Conservation (phyloP, 2,888 invertebrate genomes). For the Microctonus brassicae region DNA sequence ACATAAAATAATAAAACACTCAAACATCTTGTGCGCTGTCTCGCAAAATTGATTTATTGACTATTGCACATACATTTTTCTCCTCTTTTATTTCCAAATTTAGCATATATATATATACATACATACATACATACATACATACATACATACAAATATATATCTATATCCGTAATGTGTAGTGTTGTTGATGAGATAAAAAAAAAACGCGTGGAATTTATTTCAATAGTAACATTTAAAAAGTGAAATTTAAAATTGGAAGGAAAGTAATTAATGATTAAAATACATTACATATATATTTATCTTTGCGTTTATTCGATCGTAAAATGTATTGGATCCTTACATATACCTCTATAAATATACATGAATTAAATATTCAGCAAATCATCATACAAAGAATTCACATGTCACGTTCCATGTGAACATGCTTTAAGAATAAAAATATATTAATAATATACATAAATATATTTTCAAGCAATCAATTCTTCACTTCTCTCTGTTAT, state of each 20-base stretch:
- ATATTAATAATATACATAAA: slow-evolving; percentile 1
- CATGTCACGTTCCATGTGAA: not conserved
- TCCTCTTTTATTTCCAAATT: no score
- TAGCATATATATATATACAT: no score
- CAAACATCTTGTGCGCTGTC: not conserved
- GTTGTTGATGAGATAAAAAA: no score
- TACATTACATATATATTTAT: not conserved
- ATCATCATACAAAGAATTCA: not conserved
- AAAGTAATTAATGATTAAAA: not conserved
- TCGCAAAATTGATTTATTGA: not conserved
- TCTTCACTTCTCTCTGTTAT: slow-evolving; percentile 1
- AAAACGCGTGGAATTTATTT: not conserved
- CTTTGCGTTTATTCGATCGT: not conserved
- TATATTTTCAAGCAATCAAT: not conserved
- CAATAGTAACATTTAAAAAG: not conserved
- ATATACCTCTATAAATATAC: not conserved
- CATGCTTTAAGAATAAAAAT: not conserved
- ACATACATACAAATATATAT: no score
- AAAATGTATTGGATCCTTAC: not conserved
- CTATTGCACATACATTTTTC: no score
- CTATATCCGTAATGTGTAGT: no score
- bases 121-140: no score
- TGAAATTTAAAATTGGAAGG: not conserved
- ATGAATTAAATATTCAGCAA: no score
- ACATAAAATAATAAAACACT: not conserved